Conservation (phyloP, 2,888 invertebrate species). For the Cinara cedri region DNA sequence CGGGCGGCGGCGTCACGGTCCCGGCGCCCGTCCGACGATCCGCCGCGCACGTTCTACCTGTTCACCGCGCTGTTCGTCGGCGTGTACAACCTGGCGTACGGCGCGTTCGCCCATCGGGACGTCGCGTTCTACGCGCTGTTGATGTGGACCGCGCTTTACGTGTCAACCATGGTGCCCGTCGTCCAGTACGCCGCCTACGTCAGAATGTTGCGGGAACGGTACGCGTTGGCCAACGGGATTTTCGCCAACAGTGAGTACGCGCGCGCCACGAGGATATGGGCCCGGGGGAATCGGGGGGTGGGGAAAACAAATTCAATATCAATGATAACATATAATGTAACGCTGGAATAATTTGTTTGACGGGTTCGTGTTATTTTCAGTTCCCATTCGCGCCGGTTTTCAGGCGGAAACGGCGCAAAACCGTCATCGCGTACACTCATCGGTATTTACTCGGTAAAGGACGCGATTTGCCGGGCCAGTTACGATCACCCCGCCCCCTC, state of each 20-base stretch:
- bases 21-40: neutral
- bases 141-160: neutral
- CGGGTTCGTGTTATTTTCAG: no score
- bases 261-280: neutral
- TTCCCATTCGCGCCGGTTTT: no score
- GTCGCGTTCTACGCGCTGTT: neutral
- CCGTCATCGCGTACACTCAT: no score
- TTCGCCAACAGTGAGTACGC: slow-evolving; percentile 18
- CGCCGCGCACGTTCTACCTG: neutral
- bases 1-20: neutral
- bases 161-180: neutral
- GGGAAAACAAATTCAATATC: no score
- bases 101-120: no score
- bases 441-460: no score
- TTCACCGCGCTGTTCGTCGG: neutral
- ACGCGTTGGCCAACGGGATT: slow-evolving; percentile 12
- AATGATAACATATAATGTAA: no score
- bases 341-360: no score
- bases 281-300: no score
- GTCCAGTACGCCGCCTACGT: slow-evolving; percentile 27
- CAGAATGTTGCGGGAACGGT: slow-evolving; percentile 18
- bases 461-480: no score
- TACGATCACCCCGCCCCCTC: no score
- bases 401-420: no score
- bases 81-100: neutral